Base-by-base conservation (phyloP, 2,888 invertebrate species). In the Lasioglossum zephyrum region DNA sequence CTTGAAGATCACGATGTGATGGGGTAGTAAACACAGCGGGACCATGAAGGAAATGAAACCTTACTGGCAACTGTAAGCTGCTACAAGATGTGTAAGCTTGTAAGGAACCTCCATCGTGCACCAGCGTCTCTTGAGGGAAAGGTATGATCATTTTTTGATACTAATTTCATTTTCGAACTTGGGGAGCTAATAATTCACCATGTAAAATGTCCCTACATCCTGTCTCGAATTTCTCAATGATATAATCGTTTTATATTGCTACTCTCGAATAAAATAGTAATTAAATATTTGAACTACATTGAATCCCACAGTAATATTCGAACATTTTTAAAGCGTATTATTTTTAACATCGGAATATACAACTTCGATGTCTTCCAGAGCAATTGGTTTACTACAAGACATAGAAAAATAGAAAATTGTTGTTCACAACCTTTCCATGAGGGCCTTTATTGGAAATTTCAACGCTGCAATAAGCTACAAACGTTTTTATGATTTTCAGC, bases 1-100 rank as follows among this genome's bases (percentile, higher is more conserved):
- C 57, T 69, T 18, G 66, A 39, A 69, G 66, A 39, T 69, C 18
- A 69, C 36, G 66, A 69, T 36, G 66, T 18, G 36, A 69, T 69
- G 36, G 9, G 36, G 18, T 22, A 69, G 66, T 39, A 69, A 69
- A 69, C 66, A 39, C 66, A 36, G 66, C 18, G 18, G 66, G 26
- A 26, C 63, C 63, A 31, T 31, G 13, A 31, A 31, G 63, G 63
- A 63, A 31, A 63, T 63, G 63, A 63, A 63, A 63, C 26, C 63
- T 60, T 60, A 60, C 60, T 63, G 63, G 63, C 63, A 31, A 63
- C 63, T 16, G 26, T 31, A 26, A 63, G 31, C 63, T 26, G 31
- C 16, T 31, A 31, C 31, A 31, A 63, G 31, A 63, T 63, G 13
- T 16, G 26, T 31, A n/a, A n/a, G 11, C 57, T 57, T 57, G 57